phyloP scores from a whole-genome alignment of 2,888 invertebrate species.

The Ichneumoninae sp. region DNA sequence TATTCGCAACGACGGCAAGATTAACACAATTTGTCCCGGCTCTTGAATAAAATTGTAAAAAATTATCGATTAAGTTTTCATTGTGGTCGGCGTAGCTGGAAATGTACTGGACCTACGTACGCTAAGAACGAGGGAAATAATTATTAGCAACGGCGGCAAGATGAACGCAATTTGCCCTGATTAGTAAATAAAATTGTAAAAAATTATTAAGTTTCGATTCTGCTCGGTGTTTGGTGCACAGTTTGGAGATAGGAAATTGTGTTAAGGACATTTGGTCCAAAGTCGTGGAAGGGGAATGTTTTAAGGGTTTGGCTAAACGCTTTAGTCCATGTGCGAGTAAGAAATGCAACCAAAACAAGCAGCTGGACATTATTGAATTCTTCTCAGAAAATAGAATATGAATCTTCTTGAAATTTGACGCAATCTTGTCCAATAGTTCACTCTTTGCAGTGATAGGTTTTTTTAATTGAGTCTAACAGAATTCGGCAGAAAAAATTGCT shows the following conservation, averaged over 20 bases:
- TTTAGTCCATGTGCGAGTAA: not conserved
- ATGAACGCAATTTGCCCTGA: constrained; percentile 62
- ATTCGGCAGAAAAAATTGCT: not conserved
- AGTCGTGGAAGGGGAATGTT: not conserved
- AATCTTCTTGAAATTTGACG: too few relatives aligned
- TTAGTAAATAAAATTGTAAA: constrained; percentile 37
- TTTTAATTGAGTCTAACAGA: too few relatives aligned
- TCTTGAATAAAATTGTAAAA: constrained; percentile 48
- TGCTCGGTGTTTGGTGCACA: not conserved
- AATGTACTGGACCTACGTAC: constrained; percentile 75
- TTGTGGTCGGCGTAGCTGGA: constrained; percentile 66
- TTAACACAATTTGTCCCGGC: constrained; percentile 73
- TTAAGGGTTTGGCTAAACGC: not conserved
- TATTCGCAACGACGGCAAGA: constrained; percentile 51
- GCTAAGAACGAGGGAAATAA: constrained; percentile 67
- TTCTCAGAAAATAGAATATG: too few relatives aligned
- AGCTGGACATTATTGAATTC: not conserved
- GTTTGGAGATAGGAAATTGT: not conserved
- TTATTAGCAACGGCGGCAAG: constrained; percentile 20
- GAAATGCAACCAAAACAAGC: not conserved
- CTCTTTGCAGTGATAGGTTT: not conserved
- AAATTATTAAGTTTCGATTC: not conserved
- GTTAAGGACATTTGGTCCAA: not conserved
- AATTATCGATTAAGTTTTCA: not conserved
- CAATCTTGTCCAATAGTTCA: not conserved